phyloP scores from a whole-genome alignment of 2,113 vertebrate species.

The Catharus bicknelli region DNA sequence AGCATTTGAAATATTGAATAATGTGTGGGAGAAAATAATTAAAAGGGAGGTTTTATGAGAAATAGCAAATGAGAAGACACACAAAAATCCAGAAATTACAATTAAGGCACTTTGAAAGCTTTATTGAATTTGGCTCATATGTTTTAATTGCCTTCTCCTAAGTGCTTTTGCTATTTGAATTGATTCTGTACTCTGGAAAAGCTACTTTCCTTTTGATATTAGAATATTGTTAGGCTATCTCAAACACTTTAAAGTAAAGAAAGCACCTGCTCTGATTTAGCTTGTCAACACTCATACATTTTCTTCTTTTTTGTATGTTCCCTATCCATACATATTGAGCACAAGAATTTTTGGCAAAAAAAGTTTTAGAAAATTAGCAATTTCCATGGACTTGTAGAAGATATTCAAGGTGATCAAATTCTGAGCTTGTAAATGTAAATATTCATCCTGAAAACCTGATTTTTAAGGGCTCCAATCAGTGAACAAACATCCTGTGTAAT shows the following conservation, averaged over 20 bases:
- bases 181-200: background rate
- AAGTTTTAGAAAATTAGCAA: background rate
- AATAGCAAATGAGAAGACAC: background rate
- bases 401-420: constrained; percentile 34
- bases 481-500: constrained; percentile 63
- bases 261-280: background rate
- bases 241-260: background rate
- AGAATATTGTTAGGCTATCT: background rate
- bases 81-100: background rate
- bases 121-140: background rate
- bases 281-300: background rate
- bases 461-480: constrained; percentile 60
- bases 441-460: constrained; percentile 55
- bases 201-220: background rate
- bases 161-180: background rate
- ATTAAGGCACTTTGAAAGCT: background rate
- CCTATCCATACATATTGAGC: background rate
- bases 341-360: background rate
- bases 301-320: background rate
- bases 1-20: background rate
- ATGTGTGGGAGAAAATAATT: background rate
- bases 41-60: background rate
- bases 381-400: constrained; percentile 5
- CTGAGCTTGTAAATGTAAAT: constrained; percentile 49
- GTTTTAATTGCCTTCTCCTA: background rate